Evolutionary conservation across 2,888 invertebrate species (phyloP), one percentile per base, ranked within the genome.

Genomic region (Apantesis nais): DNA sequence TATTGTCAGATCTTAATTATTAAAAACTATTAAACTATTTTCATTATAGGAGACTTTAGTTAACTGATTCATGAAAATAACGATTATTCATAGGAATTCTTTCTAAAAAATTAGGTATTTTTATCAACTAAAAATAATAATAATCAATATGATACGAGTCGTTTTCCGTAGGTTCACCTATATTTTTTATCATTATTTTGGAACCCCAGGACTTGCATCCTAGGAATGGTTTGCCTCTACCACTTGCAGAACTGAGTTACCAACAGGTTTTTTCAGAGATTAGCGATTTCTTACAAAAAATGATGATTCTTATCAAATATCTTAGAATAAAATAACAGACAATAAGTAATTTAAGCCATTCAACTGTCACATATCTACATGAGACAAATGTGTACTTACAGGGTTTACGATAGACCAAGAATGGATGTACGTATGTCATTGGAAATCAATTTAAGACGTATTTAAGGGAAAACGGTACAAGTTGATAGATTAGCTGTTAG

Each of bases 401-500:
- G 16, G 16, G 14, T 29, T 29, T 7, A 44, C 44, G 44, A 29
- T 29, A 29, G 9, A 8, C 1, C 22, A 44, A 63, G n/a, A 65
- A 65, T 52, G 16, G 25, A 37, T 52, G n/a, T n/a, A 37, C 34
- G 39, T 34, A 22, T 39, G 58, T 66, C 66, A 66, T 55, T 29
- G 41, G 29, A 14, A 58, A 66, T 25, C 25, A 58, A 66, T 66
- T 66, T 66, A 58, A 55, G 39, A 25, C 55, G 31, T 37, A 37
- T 62, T 48, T 48, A 62, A 29, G 39, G 55, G 62, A 37, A 37
- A 62, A 68, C 62, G 52, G 52, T 52, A 62, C 58, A 37, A 11
- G 48, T 41, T 16, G 39, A 67, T 60, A 67, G 66, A 44, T 60
- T 55, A 55, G 62, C 39, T 29, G 52, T 52, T 44, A 61, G 60